Percentiles rank a stretch among this genome's conserved stretches.
Conservation (phyloP, 2,888 invertebrate genomes). For the Cerceris rybyensis region DNA sequence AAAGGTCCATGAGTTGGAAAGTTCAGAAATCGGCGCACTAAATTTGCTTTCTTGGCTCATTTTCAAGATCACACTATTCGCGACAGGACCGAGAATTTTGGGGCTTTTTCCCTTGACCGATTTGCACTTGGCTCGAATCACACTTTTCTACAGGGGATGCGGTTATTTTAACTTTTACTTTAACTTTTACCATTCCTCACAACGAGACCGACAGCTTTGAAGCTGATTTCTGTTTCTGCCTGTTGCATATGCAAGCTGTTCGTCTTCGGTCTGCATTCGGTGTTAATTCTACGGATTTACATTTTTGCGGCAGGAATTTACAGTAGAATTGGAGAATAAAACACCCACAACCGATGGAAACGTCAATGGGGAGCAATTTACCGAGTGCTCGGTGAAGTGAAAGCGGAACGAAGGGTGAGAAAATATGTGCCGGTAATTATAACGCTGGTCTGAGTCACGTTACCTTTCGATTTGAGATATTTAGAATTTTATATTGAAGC, state of each 20-base stretch:
- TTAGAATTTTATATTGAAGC: too few relatives aligned
- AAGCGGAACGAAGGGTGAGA: too few relatives aligned
- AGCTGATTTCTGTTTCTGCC: constrained; percentile 15
- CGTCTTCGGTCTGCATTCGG: not conserved
- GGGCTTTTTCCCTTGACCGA: constrained; percentile 34
- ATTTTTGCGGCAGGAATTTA: too few relatives aligned
- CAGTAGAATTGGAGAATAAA: too few relatives aligned
- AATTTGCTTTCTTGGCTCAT: constrained; percentile 32
- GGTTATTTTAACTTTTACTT: not conserved
- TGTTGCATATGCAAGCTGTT: constrained; percentile 25
- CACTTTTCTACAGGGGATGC: not conserved
- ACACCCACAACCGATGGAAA: too few relatives aligned
- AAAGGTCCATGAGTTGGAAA: constrained; percentile 12
- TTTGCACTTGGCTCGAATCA: constrained; percentile 26
- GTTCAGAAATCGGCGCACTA: constrained; percentile 32
- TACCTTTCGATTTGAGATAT: too few relatives aligned
- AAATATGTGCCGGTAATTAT: too few relatives aligned
- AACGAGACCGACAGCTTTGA: not conserved
- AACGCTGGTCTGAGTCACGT: too few relatives aligned
- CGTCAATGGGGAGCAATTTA: too few relatives aligned
- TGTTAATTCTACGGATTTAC: too few relatives aligned
- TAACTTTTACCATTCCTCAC: constrained; percentile 6
- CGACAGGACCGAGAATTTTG: constrained; percentile 2
- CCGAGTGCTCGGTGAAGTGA: too few relatives aligned
- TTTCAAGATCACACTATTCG: constrained; percentile 22